Evolutionary conservation across 2,113 vertebrate species (phyloP).

Genomic region (Sturnira hondurensis): DNA sequence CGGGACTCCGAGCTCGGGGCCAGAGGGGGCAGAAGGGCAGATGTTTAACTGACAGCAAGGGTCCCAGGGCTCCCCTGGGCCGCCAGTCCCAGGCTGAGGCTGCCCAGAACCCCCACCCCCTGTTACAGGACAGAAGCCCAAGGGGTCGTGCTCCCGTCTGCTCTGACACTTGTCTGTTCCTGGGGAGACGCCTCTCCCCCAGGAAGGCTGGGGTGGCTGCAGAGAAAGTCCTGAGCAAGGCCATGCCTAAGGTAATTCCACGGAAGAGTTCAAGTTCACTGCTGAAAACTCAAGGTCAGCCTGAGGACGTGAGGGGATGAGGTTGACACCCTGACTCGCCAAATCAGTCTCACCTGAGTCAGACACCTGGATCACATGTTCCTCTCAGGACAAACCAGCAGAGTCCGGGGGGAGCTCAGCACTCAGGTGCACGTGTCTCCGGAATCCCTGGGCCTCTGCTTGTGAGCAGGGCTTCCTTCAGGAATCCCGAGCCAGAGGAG

Average conservation of each 20-base stretch:
- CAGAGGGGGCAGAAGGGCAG: neutral
- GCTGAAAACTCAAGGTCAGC: neutral
- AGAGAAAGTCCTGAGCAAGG: neutral
- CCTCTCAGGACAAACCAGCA: too few relatives aligned
- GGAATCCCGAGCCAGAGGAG: neutral
- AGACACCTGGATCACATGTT: neutral
- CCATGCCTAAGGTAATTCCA: neutral
- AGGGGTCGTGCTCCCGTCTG: neutral
- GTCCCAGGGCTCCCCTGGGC: neutral
- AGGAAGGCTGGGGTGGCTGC: neutral
- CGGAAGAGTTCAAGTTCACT: neutral
- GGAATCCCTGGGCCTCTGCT: neutral
- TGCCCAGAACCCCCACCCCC: neutral
- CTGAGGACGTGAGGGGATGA: neutral
- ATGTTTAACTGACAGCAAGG: constrained; percentile 30
- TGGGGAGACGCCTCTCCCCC: neutral
- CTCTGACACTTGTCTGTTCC: neutral
- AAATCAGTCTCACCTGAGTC: neutral
- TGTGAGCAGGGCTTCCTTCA: neutral
- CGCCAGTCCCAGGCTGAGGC: neutral
- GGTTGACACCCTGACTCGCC: accelerated
- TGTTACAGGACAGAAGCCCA: neutral
- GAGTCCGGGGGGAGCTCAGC: accelerated
- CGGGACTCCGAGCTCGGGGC: neutral
- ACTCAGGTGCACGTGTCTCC: accelerated